A percentile compares a stretch with the other conserved stretches of the same genome.
phyloP scores from a whole-genome alignment of 2,888 invertebrate genomes.

The Piscicola geometra region DNA sequence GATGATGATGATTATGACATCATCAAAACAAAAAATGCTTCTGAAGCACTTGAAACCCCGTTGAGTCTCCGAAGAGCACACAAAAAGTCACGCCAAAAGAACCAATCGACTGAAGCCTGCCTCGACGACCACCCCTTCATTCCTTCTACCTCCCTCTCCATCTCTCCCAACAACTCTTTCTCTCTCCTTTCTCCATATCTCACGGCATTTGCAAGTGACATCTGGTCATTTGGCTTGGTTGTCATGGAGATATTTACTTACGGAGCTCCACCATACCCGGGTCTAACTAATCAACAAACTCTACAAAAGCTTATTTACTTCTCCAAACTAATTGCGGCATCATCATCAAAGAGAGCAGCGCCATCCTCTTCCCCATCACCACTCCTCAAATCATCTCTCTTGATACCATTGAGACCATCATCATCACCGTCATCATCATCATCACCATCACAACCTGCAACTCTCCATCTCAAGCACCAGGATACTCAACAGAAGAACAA shows the following conservation, averaged over 20 bases:
- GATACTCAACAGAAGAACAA: too few relatives aligned
- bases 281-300: neutral
- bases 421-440: neutral
- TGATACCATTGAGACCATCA: too few relatives aligned
- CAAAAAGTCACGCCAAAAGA: too few relatives aligned
- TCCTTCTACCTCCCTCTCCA: too few relatives aligned
- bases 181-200: neutral
- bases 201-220: neutral
- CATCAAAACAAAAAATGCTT: too few relatives aligned
- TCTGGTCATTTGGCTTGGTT: slow-evolving; percentile 22
- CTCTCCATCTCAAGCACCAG: neutral
- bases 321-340: neutral
- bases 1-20: too few relatives aligned
- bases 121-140: too few relatives aligned
- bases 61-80: too few relatives aligned
- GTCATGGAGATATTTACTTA: slow-evolving; percentile 25
- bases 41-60: too few relatives aligned
- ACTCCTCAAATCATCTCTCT: too few relatives aligned
- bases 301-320: neutral
- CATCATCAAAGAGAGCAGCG: neutral
- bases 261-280: slow-evolving; percentile 13
- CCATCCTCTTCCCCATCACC: neutral
- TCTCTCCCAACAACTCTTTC: too few relatives aligned
- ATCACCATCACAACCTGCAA: neutral
- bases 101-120: too few relatives aligned